A percentile compares a stretch with the other conserved stretches of the same genome.
Conservation (phyloP, 2,888 invertebrate species). For the Agrypnus murinus region DNA sequence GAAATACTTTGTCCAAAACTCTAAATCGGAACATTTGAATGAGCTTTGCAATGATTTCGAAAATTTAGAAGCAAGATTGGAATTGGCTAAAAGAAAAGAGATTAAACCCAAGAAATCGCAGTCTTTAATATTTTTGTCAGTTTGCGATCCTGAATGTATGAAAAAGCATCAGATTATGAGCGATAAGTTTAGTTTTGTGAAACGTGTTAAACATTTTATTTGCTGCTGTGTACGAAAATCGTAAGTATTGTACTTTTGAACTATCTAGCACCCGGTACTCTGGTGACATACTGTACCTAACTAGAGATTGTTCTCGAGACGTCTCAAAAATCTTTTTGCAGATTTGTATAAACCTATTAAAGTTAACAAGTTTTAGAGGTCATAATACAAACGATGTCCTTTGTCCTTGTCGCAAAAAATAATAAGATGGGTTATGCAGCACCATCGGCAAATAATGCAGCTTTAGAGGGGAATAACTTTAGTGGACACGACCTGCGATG, state of each 20-base stretch:
- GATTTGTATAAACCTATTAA: too few species aligned
- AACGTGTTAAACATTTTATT: conserved; percentile 15
- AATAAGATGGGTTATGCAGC: too few species aligned
- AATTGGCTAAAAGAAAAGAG: not conserved
- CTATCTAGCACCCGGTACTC: too few species aligned
- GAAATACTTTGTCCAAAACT: not conserved
- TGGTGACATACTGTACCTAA: too few species aligned
- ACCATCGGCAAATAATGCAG: too few species aligned
- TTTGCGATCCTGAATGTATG: conserved; percentile 8
- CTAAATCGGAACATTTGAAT: not conserved
- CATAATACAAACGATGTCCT: too few species aligned
- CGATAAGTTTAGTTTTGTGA: not conserved
- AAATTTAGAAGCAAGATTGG: not conserved
- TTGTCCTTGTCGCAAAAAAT: too few species aligned
- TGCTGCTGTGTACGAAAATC: conserved; percentile 11
- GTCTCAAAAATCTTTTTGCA: too few species aligned
- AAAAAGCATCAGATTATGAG: conserved; percentile 2
- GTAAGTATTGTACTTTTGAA: not conserved
- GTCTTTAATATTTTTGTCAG: conserved; percentile 1
- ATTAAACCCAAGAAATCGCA: not conserved
- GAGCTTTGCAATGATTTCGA: not conserved
- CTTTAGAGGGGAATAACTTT: too few species aligned
- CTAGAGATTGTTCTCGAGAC: too few species aligned
- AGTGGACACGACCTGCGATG: too few species aligned
- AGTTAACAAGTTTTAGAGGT: too few species aligned